Percentiles rank a stretch among this genome's conserved stretches.
These are phyloP conservation scores for Charanyca ferruginea DNA, from an alignment of 2,888 invertebrate species.

Conservation along the genomic window DNA sequence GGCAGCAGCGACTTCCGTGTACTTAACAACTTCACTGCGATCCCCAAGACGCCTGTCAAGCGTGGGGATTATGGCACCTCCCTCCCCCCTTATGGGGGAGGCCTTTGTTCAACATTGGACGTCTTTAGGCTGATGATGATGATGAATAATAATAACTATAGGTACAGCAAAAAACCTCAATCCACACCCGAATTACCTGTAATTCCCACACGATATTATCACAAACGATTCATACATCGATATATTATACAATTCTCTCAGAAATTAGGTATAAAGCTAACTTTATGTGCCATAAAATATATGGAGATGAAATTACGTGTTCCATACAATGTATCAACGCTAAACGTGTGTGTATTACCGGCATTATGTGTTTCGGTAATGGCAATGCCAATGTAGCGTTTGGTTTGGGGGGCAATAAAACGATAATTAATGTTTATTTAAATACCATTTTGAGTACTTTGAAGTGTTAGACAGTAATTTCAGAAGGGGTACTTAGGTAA, in stretches of 20 bases:
- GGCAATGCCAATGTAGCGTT: constrained; percentile 20
- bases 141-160: too few species aligned
- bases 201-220: constrained; percentile 41
- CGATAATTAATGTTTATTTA: constrained; percentile 31
- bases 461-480: constrained; percentile 12
- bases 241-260: constrained; percentile 45
- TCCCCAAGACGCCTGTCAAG: too few species aligned
- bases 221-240: constrained; percentile 49
- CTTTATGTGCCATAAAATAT: constrained; percentile 59
- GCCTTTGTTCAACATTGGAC: too few species aligned
- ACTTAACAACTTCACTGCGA: too few species aligned
- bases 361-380: constrained; percentile 38
- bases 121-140: too few species aligned
- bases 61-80: too few species aligned
- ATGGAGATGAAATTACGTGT: constrained; percentile 59
- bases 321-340: constrained; percentile 57
- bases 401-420: constrained; percentile 36
- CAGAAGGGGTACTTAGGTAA: too few species aligned
- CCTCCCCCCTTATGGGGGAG: too few species aligned
- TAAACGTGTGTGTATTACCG: constrained; percentile 46
- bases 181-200: constrained; percentile 7
- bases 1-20: too few species aligned
- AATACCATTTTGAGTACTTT: constrained; percentile 12
- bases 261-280: constrained; percentile 56
- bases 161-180: constrained; percentile 7